phyloP scores from a whole-genome alignment of 2,113 vertebrate species.

The Labrus mixtus region DNA sequence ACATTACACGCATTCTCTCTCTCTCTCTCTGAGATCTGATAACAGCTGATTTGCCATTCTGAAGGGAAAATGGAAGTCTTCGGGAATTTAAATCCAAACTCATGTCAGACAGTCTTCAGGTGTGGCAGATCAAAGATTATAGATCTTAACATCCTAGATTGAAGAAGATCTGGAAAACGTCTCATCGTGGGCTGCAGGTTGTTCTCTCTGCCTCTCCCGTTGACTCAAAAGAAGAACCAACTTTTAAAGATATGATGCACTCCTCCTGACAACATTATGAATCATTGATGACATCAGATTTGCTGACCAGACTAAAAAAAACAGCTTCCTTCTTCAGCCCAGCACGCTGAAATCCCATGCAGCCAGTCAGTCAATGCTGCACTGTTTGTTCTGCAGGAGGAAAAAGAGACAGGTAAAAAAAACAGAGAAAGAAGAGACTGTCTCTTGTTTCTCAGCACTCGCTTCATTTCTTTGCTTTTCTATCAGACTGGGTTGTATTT shows the following conservation, averaged over 20 bases:
- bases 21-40: slow-evolving; percentile 54
- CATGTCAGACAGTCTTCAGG: slow-evolving; percentile 21
- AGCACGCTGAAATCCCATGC: slow-evolving; percentile 47
- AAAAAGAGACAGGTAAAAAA: neutral
- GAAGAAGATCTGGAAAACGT: slow-evolving; percentile 3
- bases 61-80: slow-evolving; percentile 31
- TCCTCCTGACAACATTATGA: slow-evolving; percentile 77
- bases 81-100: slow-evolving; percentile 48
- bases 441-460: slow-evolving; percentile 18
- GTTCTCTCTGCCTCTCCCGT: slow-evolving; percentile 38
- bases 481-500: slow-evolving; percentile 41
- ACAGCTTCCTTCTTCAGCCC: slow-evolving; percentile 38
- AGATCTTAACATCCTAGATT: neutral
- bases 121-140: neutral
- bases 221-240: slow-evolving; percentile 50
- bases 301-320: slow-evolving; percentile 73
- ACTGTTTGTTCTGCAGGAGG: slow-evolving; percentile 44
- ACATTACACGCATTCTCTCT: slow-evolving; percentile 1
- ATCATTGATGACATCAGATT: slow-evolving; percentile 80
- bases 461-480: slow-evolving; percentile 42
- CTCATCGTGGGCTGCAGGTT: slow-evolving; percentile 48
- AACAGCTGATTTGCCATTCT: slow-evolving; percentile 29
- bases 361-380: slow-evolving; percentile 45
- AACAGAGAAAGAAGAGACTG: slow-evolving; percentile 13
- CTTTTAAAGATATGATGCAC: slow-evolving; percentile 55